phyloP scores from a whole-genome alignment of 2,797 vertebrate species.

The Propithecus deckenii region DNA sequence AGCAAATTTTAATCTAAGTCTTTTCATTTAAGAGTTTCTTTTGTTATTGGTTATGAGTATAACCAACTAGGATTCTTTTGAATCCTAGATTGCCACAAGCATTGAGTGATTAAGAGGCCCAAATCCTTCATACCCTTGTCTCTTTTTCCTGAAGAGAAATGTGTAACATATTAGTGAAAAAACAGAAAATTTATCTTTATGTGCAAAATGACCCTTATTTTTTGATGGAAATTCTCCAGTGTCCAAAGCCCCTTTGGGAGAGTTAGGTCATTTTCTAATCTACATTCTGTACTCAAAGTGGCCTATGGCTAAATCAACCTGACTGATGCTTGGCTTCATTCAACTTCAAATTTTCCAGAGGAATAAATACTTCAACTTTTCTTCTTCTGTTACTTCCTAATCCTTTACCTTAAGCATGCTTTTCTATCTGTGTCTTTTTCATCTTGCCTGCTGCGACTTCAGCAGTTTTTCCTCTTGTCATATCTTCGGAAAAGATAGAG shows the following conservation, averaged over 20 bases:
- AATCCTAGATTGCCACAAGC: neutral
- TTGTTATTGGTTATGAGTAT: neutral
- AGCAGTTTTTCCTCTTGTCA: neutral
- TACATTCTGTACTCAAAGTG: neutral
- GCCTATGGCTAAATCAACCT: neutral
- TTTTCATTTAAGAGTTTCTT: slow-evolving; percentile 1
- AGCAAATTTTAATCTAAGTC: neutral
- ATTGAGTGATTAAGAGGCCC: neutral
- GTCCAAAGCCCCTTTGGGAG: neutral
- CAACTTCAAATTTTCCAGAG: neutral
- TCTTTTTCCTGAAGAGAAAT: neutral
- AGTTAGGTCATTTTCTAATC: neutral
- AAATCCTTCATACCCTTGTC: neutral
- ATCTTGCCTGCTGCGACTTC: neutral
- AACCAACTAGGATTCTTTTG: neutral
- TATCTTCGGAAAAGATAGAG: slow-evolving; percentile 28
- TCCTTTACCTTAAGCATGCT: neutral
- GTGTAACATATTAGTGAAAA: neutral
- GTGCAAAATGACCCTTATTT: neutral
- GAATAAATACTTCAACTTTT: neutral
- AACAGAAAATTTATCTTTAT: neutral
- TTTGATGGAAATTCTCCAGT: neutral
- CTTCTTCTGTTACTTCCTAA: neutral
- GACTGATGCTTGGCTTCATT: neutral
- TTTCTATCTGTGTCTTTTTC: slow-evolving; percentile 28